Evolutionary conservation across 2,888 invertebrate species (phyloP).

Genomic region (Lasioglossum zephyrum): DNA sequence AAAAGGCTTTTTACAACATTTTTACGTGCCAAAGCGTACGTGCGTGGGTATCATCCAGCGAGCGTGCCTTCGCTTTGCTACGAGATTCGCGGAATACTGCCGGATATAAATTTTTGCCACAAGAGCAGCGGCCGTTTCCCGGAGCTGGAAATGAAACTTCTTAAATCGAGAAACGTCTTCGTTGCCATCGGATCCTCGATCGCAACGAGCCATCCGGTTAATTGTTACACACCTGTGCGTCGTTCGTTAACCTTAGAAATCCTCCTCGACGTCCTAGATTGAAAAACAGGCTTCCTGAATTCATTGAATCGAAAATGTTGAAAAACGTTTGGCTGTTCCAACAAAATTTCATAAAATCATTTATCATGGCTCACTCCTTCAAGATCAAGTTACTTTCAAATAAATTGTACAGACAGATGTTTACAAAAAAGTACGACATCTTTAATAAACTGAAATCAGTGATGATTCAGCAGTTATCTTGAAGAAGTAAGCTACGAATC

Average conservation of each 20-base stretch:
- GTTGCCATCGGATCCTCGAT: not conserved
- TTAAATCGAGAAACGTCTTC: slow-evolving; percentile 19
- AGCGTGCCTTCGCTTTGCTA: not conserved
- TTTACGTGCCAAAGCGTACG: slow-evolving; percentile 1
- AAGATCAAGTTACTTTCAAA: not conserved
- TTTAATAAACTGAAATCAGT: not conserved
- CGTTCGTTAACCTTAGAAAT: not conserved
- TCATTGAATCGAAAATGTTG: no score
- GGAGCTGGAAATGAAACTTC: slow-evolving; percentile 19
- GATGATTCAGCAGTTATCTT: not conserved
- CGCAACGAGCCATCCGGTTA: not conserved
- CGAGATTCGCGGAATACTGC: not conserved
- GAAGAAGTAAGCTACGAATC: not conserved
- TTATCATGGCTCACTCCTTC: not conserved
- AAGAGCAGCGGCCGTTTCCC: not conserved
- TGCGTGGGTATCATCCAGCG: slow-evolving; percentile 26
- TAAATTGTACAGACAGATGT: not conserved
- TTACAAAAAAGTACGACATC: not conserved
- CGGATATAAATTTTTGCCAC: slow-evolving; percentile 9
- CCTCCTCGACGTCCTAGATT: not conserved
- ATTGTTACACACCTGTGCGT: not conserved
- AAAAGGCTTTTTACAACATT: not conserved
- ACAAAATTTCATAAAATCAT: not conserved
- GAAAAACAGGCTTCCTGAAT: not conserved
- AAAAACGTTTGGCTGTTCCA: not conserved